Conservation (phyloP, 2,797 vertebrate genomes). For the Peromyscus aztecus region DNA sequence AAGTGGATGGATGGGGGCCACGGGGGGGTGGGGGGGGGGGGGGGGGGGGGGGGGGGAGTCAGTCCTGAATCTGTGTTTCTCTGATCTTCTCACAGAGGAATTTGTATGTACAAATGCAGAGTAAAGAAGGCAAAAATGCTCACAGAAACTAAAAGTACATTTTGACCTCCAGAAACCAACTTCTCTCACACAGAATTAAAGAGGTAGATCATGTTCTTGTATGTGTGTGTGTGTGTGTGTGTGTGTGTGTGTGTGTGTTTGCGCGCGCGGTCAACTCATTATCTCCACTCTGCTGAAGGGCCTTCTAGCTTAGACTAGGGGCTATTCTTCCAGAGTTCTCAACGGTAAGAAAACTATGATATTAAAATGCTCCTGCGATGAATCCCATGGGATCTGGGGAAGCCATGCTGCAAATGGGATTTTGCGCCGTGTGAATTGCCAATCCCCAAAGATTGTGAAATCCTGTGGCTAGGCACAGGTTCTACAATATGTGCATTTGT, state of each 20-base stretch:
- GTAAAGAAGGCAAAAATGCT: conserved; percentile 17
- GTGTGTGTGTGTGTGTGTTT: neutral
- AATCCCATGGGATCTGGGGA: conserved; percentile 76
- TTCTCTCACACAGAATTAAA: neutral
- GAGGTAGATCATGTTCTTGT: neutral
- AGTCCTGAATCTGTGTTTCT: neutral
- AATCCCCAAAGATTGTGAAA: conserved; percentile 78
- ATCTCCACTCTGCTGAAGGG: conserved; percentile 28
- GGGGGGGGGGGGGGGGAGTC: too few relatives aligned
- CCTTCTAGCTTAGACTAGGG: conserved; percentile 33
- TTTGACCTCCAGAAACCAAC: neutral
- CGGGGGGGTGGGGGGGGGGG: too few relatives aligned
- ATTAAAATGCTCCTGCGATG: conserved; percentile 75
- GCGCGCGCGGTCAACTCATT: conserved; percentile 21
- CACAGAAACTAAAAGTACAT: neutral
- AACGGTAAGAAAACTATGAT: conserved; percentile 76
- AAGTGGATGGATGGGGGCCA: neutral
- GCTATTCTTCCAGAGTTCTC: conserved; percentile 67
- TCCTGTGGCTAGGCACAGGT: conserved; percentile 80
- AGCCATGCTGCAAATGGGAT: conserved; percentile 82
- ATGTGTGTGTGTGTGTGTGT: neutral
- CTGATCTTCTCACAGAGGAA: neutral
- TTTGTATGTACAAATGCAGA: neutral
- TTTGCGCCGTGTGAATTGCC: conserved; percentile 83
- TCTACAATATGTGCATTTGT: conserved; percentile 77